phyloP scores from a whole-genome alignment of 2,113 vertebrate genomes.

The Podarcis muralis region DNA sequence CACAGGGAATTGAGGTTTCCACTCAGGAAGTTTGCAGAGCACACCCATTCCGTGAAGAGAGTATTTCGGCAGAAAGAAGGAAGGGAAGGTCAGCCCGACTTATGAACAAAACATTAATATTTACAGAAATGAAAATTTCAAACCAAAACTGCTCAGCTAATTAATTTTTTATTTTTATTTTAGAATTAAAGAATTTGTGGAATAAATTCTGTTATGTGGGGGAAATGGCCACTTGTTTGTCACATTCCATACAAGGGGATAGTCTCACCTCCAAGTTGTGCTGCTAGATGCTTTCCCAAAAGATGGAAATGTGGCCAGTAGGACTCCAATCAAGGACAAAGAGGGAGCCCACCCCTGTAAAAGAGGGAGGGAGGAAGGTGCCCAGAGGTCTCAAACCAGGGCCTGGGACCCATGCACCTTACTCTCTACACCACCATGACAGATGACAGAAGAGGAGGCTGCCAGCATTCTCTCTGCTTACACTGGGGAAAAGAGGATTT shows the following conservation, averaged over 20 bases:
- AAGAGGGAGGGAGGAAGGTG: not conserved
- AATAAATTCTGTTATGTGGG: not conserved
- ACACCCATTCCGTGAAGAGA: not conserved
- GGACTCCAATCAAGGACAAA: not conserved
- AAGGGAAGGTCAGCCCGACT: not conserved
- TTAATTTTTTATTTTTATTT: not conserved
- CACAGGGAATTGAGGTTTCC: not conserved
- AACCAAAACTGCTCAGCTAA: not conserved
- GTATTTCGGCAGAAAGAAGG: not conserved
- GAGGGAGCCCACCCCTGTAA: not conserved
- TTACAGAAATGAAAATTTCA: not conserved
- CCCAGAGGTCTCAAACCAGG: not conserved
- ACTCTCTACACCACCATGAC: not conserved
- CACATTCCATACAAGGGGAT: not conserved
- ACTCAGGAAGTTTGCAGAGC: not conserved
- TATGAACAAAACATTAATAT: not conserved
- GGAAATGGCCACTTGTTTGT: not conserved
- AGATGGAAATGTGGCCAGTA: too few relatives aligned
- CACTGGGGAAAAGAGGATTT: too few relatives aligned
- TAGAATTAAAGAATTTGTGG: not conserved
- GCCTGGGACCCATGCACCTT: too few relatives aligned
- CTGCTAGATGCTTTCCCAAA: not conserved
- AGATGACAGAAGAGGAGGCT: not conserved
- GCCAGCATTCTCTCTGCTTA: too few relatives aligned
- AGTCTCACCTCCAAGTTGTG: not conserved